Evolutionary conservation across 2,113 vertebrate genomes (phyloP), one percentile per base, ranked within the genome.

Genomic region (Bufo gargarizans): DNA sequence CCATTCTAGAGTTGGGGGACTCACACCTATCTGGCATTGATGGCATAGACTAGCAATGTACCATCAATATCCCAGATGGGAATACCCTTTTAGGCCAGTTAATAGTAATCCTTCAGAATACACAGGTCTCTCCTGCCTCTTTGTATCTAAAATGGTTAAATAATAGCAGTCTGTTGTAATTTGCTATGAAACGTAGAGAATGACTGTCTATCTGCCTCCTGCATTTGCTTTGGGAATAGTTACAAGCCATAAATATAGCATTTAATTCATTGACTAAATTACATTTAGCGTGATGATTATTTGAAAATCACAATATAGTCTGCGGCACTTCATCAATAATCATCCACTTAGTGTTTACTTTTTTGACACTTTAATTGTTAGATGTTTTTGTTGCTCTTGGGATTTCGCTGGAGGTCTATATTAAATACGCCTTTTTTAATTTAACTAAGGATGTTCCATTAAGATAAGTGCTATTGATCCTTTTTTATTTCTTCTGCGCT

Each of bases 381-480:
- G 71, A 49, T 20, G 20, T 20, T 43, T 86, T 86, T 77, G 43
- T 49, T 45, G 33, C 49, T 74, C 17, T 16, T 63, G 43, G 65
- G 67, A 72, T 59, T 76, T 74, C 1, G 4, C 43, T 58, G 3
- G 14, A 61, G 58, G 56, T 53, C 45, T 63, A 3, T 47, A 45
- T 49, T 59, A 58, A 59, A 76, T 63, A 59, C 10, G n/a, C 43
- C 71, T 56, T 59, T 69, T 43, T 72, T 67, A 83, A 50, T 83
- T 69, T 83, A 69, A 83, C 81, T n/a, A 69, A 83, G 69, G 45
- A 80, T 71, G 14, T 69, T 86, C 67, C 76, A 86, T 86, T 86
- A 79, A 79, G 63, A 50, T 87, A 87, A 87, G 77, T 81, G 55
- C 50, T 87, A 87, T 87, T 81, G 86, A 87, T 81, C 81, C 20